Evolutionary conservation across 2,797 vertebrate genomes (phyloP), one percentile per base, ranked within the genome.

Genomic region (Ceryle rudis): DNA sequence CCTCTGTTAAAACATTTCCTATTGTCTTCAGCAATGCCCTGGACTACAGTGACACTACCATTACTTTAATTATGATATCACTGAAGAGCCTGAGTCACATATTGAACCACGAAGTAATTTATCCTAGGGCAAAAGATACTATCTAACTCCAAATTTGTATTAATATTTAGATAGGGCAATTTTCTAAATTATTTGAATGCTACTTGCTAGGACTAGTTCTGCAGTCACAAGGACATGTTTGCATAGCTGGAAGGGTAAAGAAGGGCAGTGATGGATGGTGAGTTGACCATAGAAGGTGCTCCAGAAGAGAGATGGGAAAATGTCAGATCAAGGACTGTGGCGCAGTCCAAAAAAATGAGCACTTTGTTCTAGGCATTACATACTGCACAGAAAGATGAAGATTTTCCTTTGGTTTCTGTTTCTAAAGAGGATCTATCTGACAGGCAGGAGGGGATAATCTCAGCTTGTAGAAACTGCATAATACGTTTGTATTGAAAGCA

Each of bases 241-340:
- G 15, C 6, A 3, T 28, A 17, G 9, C 28, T 81, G 16, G 8
- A 81, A 74, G 25, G 3, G 7, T 14, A 74, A 19, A 11, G 22
- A 12, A 70, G 69, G 15, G 21, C 14, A 31, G 10, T 25, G 22
- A 3, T 51, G 29, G 22, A 92, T 11, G 7, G 14, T 42, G 13
- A 94, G 19, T 4, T 82, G 42, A 47, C 21, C 31, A 57, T 1
- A 65, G 9, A 28, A 42, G 3, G 14, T 41, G 7, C 11, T 79
- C 21, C 15, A 64, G 67, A 67, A 71, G 39, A 78, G 7, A 79
- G 6, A 25, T 28, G 17, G 16, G 42, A 9, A 81, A 62, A 78
- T 66, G 4, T 14, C 18, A 71, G 16, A 4, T 21, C 2, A 0
- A 5, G 6, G 10, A 73, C 10, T 55, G 29, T 39, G 5, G 10